These are phyloP conservation scores for Onchidella celtica DNA, from an alignment of 2,888 invertebrate species.

Conservation along the genomic window DNA sequence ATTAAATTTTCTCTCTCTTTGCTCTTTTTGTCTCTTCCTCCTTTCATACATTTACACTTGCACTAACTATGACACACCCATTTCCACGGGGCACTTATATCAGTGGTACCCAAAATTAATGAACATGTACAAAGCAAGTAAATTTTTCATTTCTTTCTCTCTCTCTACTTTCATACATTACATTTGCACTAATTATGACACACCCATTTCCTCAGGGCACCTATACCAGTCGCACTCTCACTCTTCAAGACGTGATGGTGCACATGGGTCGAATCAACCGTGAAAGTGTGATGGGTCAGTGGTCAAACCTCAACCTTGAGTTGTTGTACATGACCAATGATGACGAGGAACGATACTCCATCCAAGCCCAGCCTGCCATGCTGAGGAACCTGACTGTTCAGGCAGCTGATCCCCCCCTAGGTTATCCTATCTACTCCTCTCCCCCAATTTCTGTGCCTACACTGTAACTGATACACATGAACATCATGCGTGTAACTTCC, in stretches of 20 bases:
- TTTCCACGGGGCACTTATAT: too few species aligned
- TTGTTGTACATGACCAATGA: constrained; percentile 82
- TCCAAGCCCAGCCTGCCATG: constrained; percentile 80
- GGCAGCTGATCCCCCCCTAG: constrained; percentile 81
- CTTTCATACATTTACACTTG: too few species aligned
- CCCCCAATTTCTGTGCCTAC: constrained; percentile 72
- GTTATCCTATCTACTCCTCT: constrained; percentile 80
- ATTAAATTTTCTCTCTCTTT: too few species aligned
- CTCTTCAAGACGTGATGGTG: constrained; percentile 74
- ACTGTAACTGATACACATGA: too few species aligned
- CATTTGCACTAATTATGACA: too few species aligned
- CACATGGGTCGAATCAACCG: constrained; percentile 78
- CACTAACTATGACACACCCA: too few species aligned
- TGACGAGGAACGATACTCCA: constrained; percentile 82
- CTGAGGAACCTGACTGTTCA: constrained; percentile 81
- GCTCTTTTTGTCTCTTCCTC: too few species aligned
- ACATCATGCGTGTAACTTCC: too few species aligned
- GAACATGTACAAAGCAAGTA: too few species aligned
- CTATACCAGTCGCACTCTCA: constrained; percentile 78
- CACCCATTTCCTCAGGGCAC: constrained; percentile 67
- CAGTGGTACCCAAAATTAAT: too few species aligned
- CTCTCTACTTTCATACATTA: too few species aligned
- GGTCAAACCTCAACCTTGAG: constrained; percentile 81
- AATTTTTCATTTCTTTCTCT: too few species aligned
- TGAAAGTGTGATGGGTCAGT: constrained; percentile 80